Percentiles rank a stretch among this genome's conserved stretches.
phyloP scores from a whole-genome alignment of 2,888 invertebrate species.

The Euproctis similis region DNA sequence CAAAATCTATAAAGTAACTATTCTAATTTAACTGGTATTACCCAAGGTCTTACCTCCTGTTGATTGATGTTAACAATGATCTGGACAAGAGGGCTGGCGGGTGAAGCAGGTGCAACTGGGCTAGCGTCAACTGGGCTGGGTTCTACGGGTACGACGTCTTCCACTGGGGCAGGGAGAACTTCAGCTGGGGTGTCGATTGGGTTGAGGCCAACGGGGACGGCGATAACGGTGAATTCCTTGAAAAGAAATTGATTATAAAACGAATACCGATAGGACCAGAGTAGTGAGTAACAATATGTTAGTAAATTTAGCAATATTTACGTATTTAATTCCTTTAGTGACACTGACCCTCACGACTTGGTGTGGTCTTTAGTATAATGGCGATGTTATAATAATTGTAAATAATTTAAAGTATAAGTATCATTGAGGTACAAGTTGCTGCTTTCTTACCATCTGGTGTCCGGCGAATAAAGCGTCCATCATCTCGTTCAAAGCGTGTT shows the following conservation, averaged over 20 bases:
- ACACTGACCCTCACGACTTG: too few relatives aligned
- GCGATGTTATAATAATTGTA: too few relatives aligned
- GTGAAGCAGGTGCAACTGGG: background rate
- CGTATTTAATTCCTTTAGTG: too few relatives aligned
- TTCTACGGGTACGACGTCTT: constrained; percentile 6
- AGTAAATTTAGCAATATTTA: too few relatives aligned
- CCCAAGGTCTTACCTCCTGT: background rate
- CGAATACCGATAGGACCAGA: too few relatives aligned
- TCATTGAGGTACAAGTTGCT: background rate
- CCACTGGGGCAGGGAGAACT: constrained; percentile 18
- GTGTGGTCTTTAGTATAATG: too few relatives aligned
- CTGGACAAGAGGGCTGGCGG: constrained; percentile 27
- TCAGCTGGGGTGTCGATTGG: constrained; percentile 12
- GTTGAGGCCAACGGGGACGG: constrained; percentile 23
- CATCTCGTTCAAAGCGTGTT: constrained; percentile 24
- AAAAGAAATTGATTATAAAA: constrained; percentile 1
- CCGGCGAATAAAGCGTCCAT: constrained; percentile 20
- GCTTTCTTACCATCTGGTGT: constrained; percentile 15
- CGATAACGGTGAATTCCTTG: constrained; percentile 19
- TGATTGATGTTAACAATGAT: constrained; percentile 32
- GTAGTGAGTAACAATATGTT: too few relatives aligned
- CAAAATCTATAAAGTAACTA: too few relatives aligned
- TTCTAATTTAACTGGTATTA: too few relatives aligned
- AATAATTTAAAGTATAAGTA: background rate
- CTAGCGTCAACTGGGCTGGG: background rate